Conservation (phyloP, 2,797 vertebrate genomes). For the Lacerta agilis region DNA sequence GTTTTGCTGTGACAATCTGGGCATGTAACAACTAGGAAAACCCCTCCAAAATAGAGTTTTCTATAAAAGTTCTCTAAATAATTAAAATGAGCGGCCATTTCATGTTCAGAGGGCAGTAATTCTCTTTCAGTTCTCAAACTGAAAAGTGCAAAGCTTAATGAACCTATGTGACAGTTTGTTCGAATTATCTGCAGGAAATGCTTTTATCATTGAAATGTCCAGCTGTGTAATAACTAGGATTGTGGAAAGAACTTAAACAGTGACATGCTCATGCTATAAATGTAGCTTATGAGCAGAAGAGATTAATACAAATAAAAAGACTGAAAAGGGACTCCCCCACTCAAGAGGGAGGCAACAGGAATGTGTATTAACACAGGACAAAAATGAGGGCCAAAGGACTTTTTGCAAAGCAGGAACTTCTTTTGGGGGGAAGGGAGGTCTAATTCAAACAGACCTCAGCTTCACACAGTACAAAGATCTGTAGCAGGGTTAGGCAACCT, state of each 20-base stretch:
- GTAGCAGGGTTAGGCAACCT: not conserved
- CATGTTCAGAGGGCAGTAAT: not conserved
- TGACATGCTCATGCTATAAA: constrained; percentile 32
- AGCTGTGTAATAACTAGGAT: constrained; percentile 30
- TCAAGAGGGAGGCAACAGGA: constrained; percentile 20
- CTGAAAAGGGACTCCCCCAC: constrained; percentile 15
- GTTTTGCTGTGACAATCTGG: not conserved
- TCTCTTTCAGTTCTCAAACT: not conserved
- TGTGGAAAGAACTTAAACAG: constrained; percentile 11
- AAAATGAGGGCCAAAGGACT: not conserved
- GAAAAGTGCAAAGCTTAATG: constrained; percentile 11
- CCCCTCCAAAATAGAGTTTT: not conserved
- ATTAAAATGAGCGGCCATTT: not conserved
- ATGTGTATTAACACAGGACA: constrained; percentile 1
- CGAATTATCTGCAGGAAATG: constrained; percentile 16
- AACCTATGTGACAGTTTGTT: constrained; percentile 6
- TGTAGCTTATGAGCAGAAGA: not conserved
- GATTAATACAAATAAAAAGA: constrained; percentile 23
- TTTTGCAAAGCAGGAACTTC: not conserved
- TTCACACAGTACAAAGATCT: not conserved
- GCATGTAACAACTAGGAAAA: not conserved
- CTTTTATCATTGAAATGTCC: constrained; percentile 19
- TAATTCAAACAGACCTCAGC: not conserved
- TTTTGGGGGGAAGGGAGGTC: not conserved
- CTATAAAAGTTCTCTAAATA: not conserved